These are phyloP conservation scores for Neotragus moschatus DNA, from an alignment of 2,113 vertebrate genomes.

Conservation along the genomic window DNA sequence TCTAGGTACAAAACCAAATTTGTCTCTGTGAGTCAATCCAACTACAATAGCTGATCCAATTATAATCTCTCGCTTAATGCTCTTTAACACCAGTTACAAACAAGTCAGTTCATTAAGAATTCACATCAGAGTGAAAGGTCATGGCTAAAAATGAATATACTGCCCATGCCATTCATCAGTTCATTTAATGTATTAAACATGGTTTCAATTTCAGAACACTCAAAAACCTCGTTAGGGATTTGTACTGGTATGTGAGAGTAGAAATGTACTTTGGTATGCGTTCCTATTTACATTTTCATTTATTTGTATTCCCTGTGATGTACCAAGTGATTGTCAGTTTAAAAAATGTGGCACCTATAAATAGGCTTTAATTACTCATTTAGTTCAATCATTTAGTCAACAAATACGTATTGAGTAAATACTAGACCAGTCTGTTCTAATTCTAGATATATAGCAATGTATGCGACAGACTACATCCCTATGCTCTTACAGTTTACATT, in stretches of 20 bases:
- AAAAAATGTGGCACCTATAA: constrained; percentile 50
- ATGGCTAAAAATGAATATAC: background rate
- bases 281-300: constrained; percentile 36
- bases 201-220: constrained; percentile 12
- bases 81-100: background rate
- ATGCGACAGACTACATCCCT: background rate
- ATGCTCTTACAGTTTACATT: constrained; percentile 2
- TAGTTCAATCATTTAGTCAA: constrained; percentile 45
- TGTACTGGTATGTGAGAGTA: background rate
- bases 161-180: background rate
- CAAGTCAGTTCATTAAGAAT: background rate
- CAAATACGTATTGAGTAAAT: constrained; percentile 42
- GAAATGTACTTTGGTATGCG: background rate
- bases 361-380: constrained; percentile 53
- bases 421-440: background rate
- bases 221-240: background rate
- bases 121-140: background rate
- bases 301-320: background rate
- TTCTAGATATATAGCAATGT: background rate
- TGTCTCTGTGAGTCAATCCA: background rate
- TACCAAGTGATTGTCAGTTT: constrained; percentile 54
- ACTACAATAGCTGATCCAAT: background rate
- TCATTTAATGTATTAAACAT: background rate
- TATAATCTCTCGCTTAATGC: background rate
- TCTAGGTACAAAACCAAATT: background rate